Conservation (phyloP, 2,888 invertebrate species). For the Corythucha ciliata region DNA sequence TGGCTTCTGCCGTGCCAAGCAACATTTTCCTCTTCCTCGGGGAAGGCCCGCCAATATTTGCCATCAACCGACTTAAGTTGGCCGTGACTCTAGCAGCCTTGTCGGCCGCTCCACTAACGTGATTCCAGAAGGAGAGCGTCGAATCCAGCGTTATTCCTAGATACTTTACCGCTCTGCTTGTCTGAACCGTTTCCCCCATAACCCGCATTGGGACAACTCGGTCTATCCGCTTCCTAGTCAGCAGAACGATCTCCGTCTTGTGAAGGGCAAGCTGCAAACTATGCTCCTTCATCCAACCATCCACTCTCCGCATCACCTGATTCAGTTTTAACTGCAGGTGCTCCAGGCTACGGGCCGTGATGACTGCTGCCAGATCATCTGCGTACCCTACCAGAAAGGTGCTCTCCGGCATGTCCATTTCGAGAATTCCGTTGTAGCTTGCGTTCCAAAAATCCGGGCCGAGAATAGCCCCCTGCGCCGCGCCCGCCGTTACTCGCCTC, state of each 20-base stretch:
- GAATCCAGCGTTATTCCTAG: slow-evolving; percentile 27
- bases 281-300: slow-evolving; percentile 26
- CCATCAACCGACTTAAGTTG: slow-evolving; percentile 25
- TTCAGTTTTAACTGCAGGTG: slow-evolving; percentile 17
- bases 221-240: slow-evolving; percentile 27
- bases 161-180: slow-evolving; percentile 16
- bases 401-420: slow-evolving; percentile 21
- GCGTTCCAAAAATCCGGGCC: slow-evolving; percentile 30
- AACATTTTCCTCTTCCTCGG: slow-evolving; percentile 24
- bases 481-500: slow-evolving; percentile 27
- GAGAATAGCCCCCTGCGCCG: slow-evolving; percentile 29
- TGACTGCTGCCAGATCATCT: slow-evolving; percentile 12
- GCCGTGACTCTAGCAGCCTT: slow-evolving; percentile 29
- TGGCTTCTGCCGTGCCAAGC: slow-evolving; percentile 6
- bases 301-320: slow-evolving; percentile 18
- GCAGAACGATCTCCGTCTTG: slow-evolving; percentile 30
- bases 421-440: slow-evolving; percentile 30
- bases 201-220: slow-evolving; percentile 20
- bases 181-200: slow-evolving; percentile 16
- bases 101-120: slow-evolving; percentile 26
- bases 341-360: slow-evolving; percentile 3
- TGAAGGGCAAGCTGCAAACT: slow-evolving; percentile 28
- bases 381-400: slow-evolving; percentile 14
- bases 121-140: slow-evolving; percentile 27
- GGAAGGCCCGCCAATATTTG: slow-evolving; percentile 32